Evolutionary conservation across 1,140 invertebrate genomes (phyloP).

Genomic region (Drosophila orena): DNA sequence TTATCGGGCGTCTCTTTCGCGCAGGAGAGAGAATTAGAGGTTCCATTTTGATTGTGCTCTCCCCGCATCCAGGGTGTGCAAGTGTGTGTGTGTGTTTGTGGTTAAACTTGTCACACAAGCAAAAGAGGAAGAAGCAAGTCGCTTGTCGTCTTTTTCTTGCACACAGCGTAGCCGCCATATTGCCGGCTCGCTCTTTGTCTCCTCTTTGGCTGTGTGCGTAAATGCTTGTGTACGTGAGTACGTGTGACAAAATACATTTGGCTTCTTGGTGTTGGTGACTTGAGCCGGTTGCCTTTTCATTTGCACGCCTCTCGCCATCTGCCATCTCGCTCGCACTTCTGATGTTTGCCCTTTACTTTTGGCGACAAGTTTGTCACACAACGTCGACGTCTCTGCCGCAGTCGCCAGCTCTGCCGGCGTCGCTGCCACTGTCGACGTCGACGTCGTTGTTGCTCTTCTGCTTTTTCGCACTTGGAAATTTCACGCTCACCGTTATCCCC

Average conservation of each 20-base stretch:
- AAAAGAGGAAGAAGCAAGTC: slow-evolving; percentile 61
- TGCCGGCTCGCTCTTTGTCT: slow-evolving; percentile 64
- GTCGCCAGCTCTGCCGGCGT: slow-evolving; percentile 8
- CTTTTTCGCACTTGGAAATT: slow-evolving; percentile 72
- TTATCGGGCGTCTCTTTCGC: slow-evolving; percentile 29
- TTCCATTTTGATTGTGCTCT: slow-evolving; percentile 74
- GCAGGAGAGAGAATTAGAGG: slow-evolving; percentile 43
- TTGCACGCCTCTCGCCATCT: slow-evolving; percentile 60
- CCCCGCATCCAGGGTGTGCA: slow-evolving; percentile 41
- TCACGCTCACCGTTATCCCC: slow-evolving; percentile 36
- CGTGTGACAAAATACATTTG: slow-evolving; percentile 83
- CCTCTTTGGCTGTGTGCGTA: slow-evolving; percentile 31
- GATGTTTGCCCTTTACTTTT: slow-evolving; percentile 68
- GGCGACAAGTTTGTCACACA: slow-evolving; percentile 82
- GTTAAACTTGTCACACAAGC: slow-evolving; percentile 84
- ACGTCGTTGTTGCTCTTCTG: slow-evolving; percentile 56
- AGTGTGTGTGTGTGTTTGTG: slow-evolving; percentile 74
- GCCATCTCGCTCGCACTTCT: slow-evolving; percentile 65
- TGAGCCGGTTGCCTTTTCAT: slow-evolving; percentile 77
- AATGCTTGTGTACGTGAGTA: slow-evolving; percentile 25
- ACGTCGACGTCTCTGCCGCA: slow-evolving; percentile 28
- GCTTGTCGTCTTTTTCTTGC: slow-evolving; percentile 79
- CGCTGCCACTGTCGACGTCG: slow-evolving; percentile 12
- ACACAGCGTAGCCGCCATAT: slow-evolving; percentile 54
- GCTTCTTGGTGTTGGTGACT: slow-evolving; percentile 62